A percentile compares a stretch with the other conserved stretches of the same genome.
Conservation (phyloP, 2,113 vertebrate genomes). For the Lamprotornis superbus region DNA sequence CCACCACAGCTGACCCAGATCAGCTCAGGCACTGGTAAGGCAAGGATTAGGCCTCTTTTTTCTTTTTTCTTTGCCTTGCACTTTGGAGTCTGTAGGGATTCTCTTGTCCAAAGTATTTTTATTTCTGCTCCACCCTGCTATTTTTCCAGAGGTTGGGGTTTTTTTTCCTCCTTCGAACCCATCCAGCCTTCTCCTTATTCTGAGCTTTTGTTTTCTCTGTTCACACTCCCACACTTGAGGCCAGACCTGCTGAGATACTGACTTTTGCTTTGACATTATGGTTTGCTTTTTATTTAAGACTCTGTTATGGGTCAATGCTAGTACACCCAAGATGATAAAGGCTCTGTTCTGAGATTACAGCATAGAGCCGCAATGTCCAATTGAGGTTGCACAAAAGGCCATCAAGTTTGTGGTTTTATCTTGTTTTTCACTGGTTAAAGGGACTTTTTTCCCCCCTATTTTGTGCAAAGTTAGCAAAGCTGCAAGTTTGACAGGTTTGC, state of each 20-base stretch:
- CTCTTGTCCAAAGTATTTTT: constrained; percentile 13
- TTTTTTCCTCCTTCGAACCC: background rate
- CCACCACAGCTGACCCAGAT: background rate
- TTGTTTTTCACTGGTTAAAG: constrained; percentile 64
- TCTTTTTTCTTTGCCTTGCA: background rate
- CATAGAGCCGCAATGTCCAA: constrained; percentile 59
- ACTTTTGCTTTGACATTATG: constrained; percentile 37
- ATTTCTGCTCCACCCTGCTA: constrained; percentile 49
- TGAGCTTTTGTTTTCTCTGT: constrained; percentile 41
- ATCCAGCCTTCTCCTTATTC: background rate
- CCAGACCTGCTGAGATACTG: constrained; percentile 57
- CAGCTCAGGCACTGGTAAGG: background rate
- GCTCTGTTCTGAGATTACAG: constrained; percentile 56
- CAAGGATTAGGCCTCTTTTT: background rate
- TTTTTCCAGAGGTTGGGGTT: background rate
- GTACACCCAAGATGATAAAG: constrained; percentile 58
- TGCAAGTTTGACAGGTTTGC: constrained; percentile 66
- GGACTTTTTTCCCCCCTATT: constrained; percentile 4
- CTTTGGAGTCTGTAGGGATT: background rate
- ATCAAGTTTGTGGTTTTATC: constrained; percentile 72
- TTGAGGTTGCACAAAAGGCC: constrained; percentile 48
- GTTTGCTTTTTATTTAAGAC: constrained; percentile 59
- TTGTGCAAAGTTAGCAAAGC: constrained; percentile 70
- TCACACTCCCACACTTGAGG: constrained; percentile 4
- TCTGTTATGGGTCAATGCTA: constrained; percentile 49